Conservation (phyloP, 2,113 vertebrate genomes). For the Ascaphus truei region DNA sequence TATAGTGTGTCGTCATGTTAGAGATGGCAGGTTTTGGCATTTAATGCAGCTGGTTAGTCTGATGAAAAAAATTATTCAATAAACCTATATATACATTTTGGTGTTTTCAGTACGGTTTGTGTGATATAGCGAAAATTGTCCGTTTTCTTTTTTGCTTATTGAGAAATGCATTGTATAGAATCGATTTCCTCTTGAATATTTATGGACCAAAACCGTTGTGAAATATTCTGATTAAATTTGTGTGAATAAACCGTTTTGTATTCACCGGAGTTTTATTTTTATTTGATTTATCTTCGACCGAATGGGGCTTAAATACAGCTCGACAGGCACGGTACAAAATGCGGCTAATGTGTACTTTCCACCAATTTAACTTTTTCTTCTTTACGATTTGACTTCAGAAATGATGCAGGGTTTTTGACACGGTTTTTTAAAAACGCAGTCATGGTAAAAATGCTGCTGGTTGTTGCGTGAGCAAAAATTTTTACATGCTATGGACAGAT, state of each 20-base stretch:
- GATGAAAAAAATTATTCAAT: constrained; percentile 97
- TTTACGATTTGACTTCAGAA: too few relatives aligned
- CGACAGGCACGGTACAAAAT: constrained; percentile 54
- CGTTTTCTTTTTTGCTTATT: constrained; percentile 99
- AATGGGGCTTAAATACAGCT: too few relatives aligned
- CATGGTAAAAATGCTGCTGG: too few relatives aligned
- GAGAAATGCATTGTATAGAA: constrained; percentile 99
- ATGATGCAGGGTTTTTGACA: too few relatives aligned
- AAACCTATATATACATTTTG: constrained; percentile 99
- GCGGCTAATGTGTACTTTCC: constrained; percentile 49
- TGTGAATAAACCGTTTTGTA: constrained; percentile 98
- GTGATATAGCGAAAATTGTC: constrained; percentile 99
- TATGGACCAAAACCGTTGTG: constrained; percentile 99
- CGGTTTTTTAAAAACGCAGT: too few relatives aligned
- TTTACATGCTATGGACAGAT: too few relatives aligned
- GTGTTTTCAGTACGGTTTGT: constrained; percentile 99
- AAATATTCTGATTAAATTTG: constrained; percentile 99
- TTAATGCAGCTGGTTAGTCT: constrained; percentile 98
- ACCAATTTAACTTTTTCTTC: constrained; percentile 42
- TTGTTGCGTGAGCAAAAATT: too few relatives aligned
- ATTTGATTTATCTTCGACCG: too few relatives aligned
- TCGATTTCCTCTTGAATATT: constrained; percentile 99
- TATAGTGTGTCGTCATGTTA: constrained; percentile 95
- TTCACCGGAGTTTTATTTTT: constrained; percentile 97
- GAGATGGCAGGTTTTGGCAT: constrained; percentile 95